phyloP scores from a whole-genome alignment of 2,888 invertebrate species.

The Gari tellinella region DNA sequence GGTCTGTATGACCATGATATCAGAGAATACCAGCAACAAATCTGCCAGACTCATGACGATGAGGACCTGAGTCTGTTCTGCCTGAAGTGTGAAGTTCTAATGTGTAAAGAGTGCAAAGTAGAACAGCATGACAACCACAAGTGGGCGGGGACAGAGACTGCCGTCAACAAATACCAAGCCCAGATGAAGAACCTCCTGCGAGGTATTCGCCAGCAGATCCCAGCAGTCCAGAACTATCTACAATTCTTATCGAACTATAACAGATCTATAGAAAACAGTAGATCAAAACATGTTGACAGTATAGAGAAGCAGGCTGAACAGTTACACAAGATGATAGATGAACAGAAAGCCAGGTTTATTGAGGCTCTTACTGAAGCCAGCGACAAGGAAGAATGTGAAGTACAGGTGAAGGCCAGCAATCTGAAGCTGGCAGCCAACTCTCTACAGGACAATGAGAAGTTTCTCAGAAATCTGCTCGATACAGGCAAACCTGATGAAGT shows the following conservation, averaged over 20 bases:
- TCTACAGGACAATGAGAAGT: conserved; percentile 62
- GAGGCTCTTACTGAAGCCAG: conserved; percentile 56
- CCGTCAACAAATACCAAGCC: conserved; percentile 53
- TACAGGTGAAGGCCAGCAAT: conserved; percentile 59
- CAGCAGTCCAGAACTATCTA: conserved; percentile 68
- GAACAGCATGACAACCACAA: conserved; percentile 70
- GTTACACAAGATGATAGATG: conserved; percentile 74
- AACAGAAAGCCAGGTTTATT: conserved; percentile 60
- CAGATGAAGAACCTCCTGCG: conserved; percentile 68
- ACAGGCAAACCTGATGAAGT: conserved; percentile 76
- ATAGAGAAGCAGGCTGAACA: conserved; percentile 70
- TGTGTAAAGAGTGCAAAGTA: conserved; percentile 74
- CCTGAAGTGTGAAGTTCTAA: conserved; percentile 67
- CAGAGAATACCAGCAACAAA: conserved; percentile 64
- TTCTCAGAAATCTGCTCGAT: conserved; percentile 62
- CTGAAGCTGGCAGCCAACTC: conserved; percentile 63
- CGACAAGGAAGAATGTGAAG: conserved; percentile 56
- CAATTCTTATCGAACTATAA: conserved; percentile 70
- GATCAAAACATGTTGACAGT: conserved; percentile 45
- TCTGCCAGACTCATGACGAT: conserved; percentile 67
- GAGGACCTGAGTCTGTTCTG: conserved; percentile 69
- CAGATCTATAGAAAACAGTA: conserved; percentile 56
- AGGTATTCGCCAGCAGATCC: conserved; percentile 66
- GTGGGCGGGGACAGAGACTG: conserved; percentile 55
- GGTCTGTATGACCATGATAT: conserved; percentile 78